Evolutionary conservation across 2,888 invertebrate genomes (phyloP).

Genomic region (Drosophila subquinaria): DNA sequence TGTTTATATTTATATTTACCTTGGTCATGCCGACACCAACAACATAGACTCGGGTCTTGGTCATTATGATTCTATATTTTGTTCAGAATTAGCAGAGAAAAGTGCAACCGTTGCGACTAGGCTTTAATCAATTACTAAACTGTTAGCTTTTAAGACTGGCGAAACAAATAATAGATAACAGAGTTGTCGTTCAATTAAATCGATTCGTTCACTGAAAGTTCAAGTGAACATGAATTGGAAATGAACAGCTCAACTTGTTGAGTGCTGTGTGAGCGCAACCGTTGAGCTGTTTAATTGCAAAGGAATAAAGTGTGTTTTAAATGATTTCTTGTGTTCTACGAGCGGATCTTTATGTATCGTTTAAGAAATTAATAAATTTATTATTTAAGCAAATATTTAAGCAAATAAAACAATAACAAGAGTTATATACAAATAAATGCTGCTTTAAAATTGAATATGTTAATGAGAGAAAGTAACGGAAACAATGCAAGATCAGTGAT

Average conservation of each 20-base stretch:
- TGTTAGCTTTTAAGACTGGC: conserved; percentile 10
- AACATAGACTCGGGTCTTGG: conserved; percentile 90
- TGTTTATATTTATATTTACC: conserved; percentile 85
- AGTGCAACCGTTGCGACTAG: conserved; percentile 31
- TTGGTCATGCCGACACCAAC: conserved; percentile 99
- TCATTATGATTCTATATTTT: conserved; percentile 67
- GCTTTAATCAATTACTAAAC: conserved; percentile 46
- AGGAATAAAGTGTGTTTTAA: too few relatives aligned
- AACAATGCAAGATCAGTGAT: neutral
- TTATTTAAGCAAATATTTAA: neutral
- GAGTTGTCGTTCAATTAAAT: neutral
- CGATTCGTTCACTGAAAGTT: neutral
- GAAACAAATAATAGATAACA: conserved; percentile 22
- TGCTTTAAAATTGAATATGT: neutral
- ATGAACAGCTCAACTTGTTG: neutral
- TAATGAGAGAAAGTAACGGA: neutral
- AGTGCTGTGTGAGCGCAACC: neutral
- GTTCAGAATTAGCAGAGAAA: neutral
- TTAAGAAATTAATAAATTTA: neutral
- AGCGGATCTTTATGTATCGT: neutral
- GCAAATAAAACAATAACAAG: neutral
- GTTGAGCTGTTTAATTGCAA: neutral
- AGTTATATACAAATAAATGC: neutral
- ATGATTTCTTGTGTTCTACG: too few relatives aligned
- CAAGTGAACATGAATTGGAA: neutral